These are phyloP conservation scores for Tethea ocularis DNA, from an alignment of 2,888 invertebrate genomes.

Conservation along the genomic window DNA sequence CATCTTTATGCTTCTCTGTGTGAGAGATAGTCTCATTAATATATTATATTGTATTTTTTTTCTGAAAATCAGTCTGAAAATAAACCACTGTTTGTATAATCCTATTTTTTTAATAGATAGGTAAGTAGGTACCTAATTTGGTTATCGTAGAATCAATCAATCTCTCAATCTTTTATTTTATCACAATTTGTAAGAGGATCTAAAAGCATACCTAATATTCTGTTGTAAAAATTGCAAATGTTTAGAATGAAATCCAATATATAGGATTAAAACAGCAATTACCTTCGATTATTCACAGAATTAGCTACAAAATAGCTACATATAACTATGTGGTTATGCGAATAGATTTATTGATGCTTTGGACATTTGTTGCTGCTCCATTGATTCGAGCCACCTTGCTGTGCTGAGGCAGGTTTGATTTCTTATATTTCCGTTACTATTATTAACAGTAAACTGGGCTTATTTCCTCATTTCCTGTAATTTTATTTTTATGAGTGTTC, in stretches of 20 bases:
- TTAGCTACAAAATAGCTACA: neutral
- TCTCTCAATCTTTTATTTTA: neutral
- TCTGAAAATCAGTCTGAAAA: neutral
- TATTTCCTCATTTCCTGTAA: neutral
- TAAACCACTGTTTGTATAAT: too few relatives aligned
- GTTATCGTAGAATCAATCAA: too few relatives aligned
- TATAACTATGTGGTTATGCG: neutral
- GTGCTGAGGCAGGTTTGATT: neutral
- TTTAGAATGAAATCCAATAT: neutral
- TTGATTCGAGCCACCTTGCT: neutral
- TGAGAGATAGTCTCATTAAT: too few relatives aligned
- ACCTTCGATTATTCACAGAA: neutral
- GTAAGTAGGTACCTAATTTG: too few relatives aligned
- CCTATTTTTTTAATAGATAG: too few relatives aligned
- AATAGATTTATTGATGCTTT: conserved; percentile 3
- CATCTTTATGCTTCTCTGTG: too few relatives aligned
- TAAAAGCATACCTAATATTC: neutral
- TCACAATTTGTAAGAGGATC: neutral
- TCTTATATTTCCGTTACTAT: neutral
- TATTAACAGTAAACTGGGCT: neutral
- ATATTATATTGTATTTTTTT: neutral
- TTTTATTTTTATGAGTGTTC: neutral
- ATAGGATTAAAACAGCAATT: neutral
- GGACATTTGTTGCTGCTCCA: neutral
- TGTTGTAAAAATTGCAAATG: neutral